A percentile compares a stretch with the other conserved stretches of the same genome.
Evolutionary conservation across 2,113 vertebrate genomes (phyloP).

Genomic region (Syngnathus typhle): DNA sequence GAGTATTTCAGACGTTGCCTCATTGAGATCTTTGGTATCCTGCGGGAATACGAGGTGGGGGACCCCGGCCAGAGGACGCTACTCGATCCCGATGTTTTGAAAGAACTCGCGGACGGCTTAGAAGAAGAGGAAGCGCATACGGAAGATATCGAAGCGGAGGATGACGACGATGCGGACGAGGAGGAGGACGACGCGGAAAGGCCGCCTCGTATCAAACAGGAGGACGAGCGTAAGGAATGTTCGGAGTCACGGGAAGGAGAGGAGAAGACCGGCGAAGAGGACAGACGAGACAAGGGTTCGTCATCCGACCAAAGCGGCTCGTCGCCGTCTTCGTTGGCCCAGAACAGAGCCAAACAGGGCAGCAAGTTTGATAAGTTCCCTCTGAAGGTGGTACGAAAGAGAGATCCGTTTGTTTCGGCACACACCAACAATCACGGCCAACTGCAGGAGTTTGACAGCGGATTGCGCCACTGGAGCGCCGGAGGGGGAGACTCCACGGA

Average conservation of each 20-base stretch:
- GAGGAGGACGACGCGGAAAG: constrained; percentile 46
- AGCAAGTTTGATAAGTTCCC: constrained; percentile 98
- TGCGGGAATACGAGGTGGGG: constrained; percentile 95
- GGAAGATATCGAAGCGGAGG: constrained; percentile 64
- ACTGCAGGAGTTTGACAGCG: constrained; percentile 92
- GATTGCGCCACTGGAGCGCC: constrained; percentile 92
- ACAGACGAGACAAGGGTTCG: constrained; percentile 45
- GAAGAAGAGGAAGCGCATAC: constrained; percentile 70
- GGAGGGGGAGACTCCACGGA: constrained; percentile 96
- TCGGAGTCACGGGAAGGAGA: constrained; percentile 31
- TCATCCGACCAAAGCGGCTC: constrained; percentile 40
- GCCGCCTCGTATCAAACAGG: constrained; percentile 57
- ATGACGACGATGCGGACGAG: constrained; percentile 69
- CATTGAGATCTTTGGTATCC: constrained; percentile 97
- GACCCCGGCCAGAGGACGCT: constrained; percentile 93
- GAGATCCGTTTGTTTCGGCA: constrained; percentile 83
- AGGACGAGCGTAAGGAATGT: constrained; percentile 47
- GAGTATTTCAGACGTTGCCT: constrained; percentile 98
- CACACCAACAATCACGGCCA: constrained; percentile 82
- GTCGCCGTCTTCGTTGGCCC: constrained; percentile 32
- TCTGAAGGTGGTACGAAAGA: constrained; percentile 88
- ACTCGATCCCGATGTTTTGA: constrained; percentile 83
- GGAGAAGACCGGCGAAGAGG: constrained; percentile 50
- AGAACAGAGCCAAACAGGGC: constrained; percentile 79
- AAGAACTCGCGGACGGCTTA: constrained; percentile 66